Evolutionary conservation across 35 echinoderm and acorn worm species (phyloP).

Genomic region (Patiria miniata): DNA sequence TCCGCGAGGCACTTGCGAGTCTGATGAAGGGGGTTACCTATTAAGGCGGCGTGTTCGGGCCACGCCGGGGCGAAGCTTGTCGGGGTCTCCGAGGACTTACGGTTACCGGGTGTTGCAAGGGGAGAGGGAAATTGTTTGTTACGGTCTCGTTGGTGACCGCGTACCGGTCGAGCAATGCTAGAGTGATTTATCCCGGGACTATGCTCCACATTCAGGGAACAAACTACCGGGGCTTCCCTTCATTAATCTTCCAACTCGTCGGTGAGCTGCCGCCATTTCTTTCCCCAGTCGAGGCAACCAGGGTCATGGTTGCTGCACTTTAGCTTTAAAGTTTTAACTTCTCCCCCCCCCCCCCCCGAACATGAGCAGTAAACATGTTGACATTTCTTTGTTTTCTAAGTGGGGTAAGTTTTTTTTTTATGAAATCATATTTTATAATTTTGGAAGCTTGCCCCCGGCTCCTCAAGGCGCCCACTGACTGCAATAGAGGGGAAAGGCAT

Average conservation of each 20-base stretch:
- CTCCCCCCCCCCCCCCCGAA: neutral
- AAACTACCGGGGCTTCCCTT: slow-evolving; percentile 1
- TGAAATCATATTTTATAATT: slow-evolving; percentile 30
- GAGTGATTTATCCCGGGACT: slow-evolving; percentile 6
- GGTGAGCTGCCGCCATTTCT: neutral
- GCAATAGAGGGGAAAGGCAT: neutral
- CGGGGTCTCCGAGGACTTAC: neutral
- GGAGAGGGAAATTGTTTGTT: neutral
- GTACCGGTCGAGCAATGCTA: neutral
- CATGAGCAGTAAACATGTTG: neutral
- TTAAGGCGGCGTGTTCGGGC: neutral
- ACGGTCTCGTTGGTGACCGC: slow-evolving; percentile 5
- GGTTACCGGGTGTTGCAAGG: neutral
- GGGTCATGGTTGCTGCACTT: neutral
- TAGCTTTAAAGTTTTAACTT: neutral
- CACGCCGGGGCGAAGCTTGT: neutral
- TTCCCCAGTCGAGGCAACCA: neutral
- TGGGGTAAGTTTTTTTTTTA: neutral
- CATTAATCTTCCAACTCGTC: slow-evolving; percentile 13
- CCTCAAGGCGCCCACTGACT: neutral
- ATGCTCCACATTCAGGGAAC: slow-evolving; percentile 22
- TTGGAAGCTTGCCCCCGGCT: neutral
- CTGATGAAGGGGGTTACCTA: no score
- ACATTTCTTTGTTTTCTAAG: neutral
- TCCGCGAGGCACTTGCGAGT: no score